These are phyloP conservation scores for Microplitis deprimator DNA, from an alignment of 2,888 invertebrate genomes.

Conservation along the genomic window DNA sequence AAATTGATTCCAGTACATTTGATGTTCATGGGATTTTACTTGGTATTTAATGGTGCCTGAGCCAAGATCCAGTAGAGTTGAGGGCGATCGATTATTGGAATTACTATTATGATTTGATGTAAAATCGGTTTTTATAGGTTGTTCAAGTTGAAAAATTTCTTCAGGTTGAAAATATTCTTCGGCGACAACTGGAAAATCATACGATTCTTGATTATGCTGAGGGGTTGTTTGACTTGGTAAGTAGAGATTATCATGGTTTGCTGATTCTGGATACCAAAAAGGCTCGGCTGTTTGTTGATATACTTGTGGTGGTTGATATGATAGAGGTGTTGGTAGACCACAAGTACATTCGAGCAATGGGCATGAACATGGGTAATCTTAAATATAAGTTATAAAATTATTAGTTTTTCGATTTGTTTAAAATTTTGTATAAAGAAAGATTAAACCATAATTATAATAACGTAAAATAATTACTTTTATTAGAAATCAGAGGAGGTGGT, in stretches of 20 bases:
- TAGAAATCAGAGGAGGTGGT: conserved; percentile 78
- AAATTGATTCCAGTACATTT: conserved; percentile 66
- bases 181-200: conserved; percentile 74
- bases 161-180: conserved; percentile 83
- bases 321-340: conserved; percentile 68
- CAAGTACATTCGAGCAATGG: conserved; percentile 84
- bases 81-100: conserved; percentile 74
- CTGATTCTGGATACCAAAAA: conserved; percentile 70
- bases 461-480: conserved; percentile 3
- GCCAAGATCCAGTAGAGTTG: conserved; percentile 81
- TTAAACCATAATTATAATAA: no score
- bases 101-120: conserved; percentile 56
- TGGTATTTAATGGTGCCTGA: conserved; percentile 80
- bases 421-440: neutral
- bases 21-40: conserved; percentile 68
- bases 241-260: conserved; percentile 63
- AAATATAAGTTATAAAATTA: conserved; percentile 52
- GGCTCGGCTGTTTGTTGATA: conserved; percentile 59
- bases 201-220: conserved; percentile 68
- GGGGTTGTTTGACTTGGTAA: neutral
- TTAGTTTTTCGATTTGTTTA: conserved; percentile 9
- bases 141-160: conserved; percentile 84
- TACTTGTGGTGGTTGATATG: conserved; percentile 53
- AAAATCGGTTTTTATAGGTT: conserved; percentile 80
- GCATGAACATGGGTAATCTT: conserved; percentile 80